Conservation (phyloP, 2,888 invertebrate species). For the Stenurella melanura region DNA sequence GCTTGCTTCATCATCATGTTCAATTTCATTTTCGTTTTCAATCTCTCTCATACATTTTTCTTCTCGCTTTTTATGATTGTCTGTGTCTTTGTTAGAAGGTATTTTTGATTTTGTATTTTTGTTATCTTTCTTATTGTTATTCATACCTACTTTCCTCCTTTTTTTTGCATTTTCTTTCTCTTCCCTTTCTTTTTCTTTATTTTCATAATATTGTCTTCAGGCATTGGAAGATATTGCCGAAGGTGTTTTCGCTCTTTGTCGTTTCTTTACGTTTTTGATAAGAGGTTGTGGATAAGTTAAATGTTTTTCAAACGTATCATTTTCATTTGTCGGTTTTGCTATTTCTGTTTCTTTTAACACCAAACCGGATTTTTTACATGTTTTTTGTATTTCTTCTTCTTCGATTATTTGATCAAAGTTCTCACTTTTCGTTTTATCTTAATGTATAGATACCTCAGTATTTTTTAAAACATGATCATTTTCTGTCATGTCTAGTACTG, state of each 20-base stretch:
- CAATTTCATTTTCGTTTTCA: too few relatives aligned
- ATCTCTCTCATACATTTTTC: too few relatives aligned
- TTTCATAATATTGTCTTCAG: constrained; percentile 26
- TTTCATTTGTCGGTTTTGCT: constrained; percentile 8
- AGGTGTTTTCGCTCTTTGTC: constrained; percentile 20
- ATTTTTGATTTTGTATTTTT: not conserved
- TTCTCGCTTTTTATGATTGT: not conserved
- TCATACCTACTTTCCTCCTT: not conserved
- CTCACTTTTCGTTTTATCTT: constrained; percentile 19
- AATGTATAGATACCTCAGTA: constrained; percentile 3
- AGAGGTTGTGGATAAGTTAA: constrained; percentile 20
- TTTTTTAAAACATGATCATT: constrained; percentile 24
- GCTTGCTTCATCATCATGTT: not conserved
- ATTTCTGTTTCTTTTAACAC: constrained; percentile 15
- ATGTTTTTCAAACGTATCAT: constrained; percentile 18
- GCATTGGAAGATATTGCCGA: constrained; percentile 27
- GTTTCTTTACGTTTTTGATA: constrained; percentile 15
- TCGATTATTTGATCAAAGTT: constrained; percentile 31
- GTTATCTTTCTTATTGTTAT: not conserved
- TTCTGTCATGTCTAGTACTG: constrained; percentile 10
- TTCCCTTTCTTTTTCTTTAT: constrained; percentile 20
- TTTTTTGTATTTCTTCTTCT: constrained; percentile 17
- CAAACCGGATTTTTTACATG: constrained; percentile 6
- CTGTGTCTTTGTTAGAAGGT: constrained; percentile 2
- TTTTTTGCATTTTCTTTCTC: constrained; percentile 23